Evolutionary conservation across 2,113 vertebrate species (phyloP).

Genomic region (Misgurnus anguillicaudatus): DNA sequence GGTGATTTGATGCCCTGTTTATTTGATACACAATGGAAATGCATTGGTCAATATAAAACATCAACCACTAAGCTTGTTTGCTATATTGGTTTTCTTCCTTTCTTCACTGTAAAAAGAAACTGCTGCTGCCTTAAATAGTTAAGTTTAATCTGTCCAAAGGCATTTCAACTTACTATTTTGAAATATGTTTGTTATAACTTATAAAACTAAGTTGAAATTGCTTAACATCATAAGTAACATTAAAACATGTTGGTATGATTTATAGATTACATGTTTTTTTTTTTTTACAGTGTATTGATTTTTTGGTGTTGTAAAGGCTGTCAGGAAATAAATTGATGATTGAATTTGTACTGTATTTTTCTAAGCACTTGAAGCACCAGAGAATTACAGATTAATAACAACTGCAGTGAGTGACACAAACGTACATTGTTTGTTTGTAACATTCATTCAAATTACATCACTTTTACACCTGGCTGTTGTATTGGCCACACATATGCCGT

Average conservation of each 20-base stretch:
- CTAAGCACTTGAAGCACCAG: neutral
- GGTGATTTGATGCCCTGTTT: neutral
- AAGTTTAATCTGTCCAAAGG: no score
- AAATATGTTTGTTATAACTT: no score
- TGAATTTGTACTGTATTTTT: neutral
- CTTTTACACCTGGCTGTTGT: neutral
- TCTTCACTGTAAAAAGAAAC: no score
- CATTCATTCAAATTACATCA: neutral
- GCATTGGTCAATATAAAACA: neutral
- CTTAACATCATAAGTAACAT: no score
- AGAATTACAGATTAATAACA: neutral
- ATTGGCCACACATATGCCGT: no score
- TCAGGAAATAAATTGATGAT: neutral
- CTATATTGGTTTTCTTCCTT: no score
- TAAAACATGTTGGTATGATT: no score
- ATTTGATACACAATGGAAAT: conserved; percentile 1
- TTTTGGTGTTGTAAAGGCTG: neutral
- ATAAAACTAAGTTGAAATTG: no score
- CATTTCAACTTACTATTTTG: no score
- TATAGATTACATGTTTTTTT: neutral
- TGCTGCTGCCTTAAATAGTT: no score
- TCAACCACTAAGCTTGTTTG: neutral
- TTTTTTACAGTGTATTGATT: neutral
- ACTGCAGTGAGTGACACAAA: neutral
- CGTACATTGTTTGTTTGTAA: neutral